These are phyloP conservation scores for Neoascia interrupta DNA, from an alignment of 2,888 invertebrate species.

Conservation along the genomic window DNA sequence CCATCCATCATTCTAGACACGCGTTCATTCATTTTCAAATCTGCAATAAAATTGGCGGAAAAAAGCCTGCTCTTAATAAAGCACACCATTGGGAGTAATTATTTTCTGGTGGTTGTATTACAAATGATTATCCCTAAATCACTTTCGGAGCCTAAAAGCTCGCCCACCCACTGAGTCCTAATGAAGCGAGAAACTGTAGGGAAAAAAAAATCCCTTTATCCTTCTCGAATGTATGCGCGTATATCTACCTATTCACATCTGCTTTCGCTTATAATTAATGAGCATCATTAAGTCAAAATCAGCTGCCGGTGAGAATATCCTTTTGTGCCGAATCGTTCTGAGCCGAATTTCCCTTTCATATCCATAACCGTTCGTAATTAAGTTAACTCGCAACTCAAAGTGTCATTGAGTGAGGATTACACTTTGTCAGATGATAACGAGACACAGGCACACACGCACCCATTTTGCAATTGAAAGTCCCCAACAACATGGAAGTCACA, in stretches of 20 bases:
- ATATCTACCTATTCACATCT: not conserved
- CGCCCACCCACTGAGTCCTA: conserved; percentile 8
- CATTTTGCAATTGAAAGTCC: conserved; percentile 23
- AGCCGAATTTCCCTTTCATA: conserved; percentile 33
- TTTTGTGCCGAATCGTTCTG: conserved; percentile 20
- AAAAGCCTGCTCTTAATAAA: conserved; percentile 49
- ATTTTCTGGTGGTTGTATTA: conserved; percentile 66
- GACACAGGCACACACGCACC: not conserved
- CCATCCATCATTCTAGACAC: conserved; percentile 63
- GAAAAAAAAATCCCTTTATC: not conserved
- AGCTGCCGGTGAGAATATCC: conserved; percentile 30
- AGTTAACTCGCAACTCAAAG: conserved; percentile 42
- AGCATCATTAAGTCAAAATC: conserved; percentile 65
- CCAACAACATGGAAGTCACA: conserved; percentile 28
- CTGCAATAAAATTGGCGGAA: conserved; percentile 49
- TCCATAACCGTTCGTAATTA: conserved; percentile 38
- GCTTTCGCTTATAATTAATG: conserved; percentile 55
- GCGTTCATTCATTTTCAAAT: conserved; percentile 55
- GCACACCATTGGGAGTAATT: conserved; percentile 66
- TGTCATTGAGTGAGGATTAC: conserved; percentile 45
- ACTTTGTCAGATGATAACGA: conserved; percentile 49
- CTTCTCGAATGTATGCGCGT: not conserved
- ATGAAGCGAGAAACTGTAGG: conserved; percentile 26
- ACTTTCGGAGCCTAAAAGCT: conserved; percentile 15
- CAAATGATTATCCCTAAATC: conserved; percentile 68